These are phyloP conservation scores for Dipodomys spectabilis DNA, from an alignment of 2,113 vertebrate species.

Conservation along the genomic window DNA sequence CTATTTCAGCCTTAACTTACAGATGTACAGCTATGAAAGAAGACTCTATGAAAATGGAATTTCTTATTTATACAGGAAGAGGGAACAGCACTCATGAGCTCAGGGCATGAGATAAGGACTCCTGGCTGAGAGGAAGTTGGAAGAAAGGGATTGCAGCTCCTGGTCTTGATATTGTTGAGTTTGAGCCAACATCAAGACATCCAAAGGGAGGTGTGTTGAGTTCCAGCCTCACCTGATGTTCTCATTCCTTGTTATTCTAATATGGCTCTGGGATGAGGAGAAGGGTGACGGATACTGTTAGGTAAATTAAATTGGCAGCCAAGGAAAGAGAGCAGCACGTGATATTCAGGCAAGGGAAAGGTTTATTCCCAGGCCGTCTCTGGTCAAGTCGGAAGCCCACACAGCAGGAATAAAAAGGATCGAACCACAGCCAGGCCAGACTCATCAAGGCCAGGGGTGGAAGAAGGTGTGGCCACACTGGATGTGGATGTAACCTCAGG, in stretches of 20 bases:
- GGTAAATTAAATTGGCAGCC: too few relatives aligned
- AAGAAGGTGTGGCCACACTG: too few relatives aligned
- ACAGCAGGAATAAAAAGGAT: too few relatives aligned
- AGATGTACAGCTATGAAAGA: background rate
- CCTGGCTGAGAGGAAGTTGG: background rate
- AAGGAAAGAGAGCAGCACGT: too few relatives aligned
- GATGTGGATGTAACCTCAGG: too few relatives aligned
- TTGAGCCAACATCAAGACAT: background rate
- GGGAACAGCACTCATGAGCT: background rate
- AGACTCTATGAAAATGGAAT: background rate
- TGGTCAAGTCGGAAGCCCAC: too few relatives aligned
- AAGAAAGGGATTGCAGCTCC: background rate
- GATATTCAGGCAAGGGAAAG: too few relatives aligned
- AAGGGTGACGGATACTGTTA: background rate
- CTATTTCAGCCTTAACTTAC: slow-evolving; percentile 18
- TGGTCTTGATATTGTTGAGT: background rate
- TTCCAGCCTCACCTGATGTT: background rate
- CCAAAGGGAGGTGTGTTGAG: background rate
- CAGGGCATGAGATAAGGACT: background rate
- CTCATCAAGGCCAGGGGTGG: too few relatives aligned
- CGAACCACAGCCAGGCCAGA: too few relatives aligned
- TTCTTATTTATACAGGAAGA: slow-evolving; percentile 9
- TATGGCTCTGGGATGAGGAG: background rate
- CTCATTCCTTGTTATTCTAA: background rate
- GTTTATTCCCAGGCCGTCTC: too few relatives aligned